Base-by-base conservation (phyloP, 1,140 invertebrate species). In the Leptinotarsa defecta region DNA sequence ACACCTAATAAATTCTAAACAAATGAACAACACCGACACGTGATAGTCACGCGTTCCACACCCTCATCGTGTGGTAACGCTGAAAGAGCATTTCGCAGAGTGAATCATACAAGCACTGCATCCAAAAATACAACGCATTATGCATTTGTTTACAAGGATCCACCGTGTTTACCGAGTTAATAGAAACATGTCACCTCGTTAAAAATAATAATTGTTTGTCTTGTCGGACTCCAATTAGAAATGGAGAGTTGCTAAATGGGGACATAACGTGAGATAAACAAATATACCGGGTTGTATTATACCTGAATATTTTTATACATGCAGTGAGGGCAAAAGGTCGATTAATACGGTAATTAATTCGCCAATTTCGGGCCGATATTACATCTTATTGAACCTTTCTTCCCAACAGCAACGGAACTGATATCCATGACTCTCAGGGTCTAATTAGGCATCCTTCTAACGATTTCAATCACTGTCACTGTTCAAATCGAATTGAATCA, bases 1-100 rank as follows among this genome's bases (percentile, higher is more conserved):
- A 65, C 64, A 65, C 64, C 64, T 65, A 65, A 65, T 22, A 65
- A 65, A 65, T 65, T 65, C 64, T 22, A 34, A 65, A 65, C 64
- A 65, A 65, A 65, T 65, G 64, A 65, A 27, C 64, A 34, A n/a
- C 64, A 20, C 27, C 64, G 15, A 34, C 64, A 65, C 64, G 64
- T 65, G 64, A 22, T 19, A 4, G 22, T 24, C 17, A 65, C 64
- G 20, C 64, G 64, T 65, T 65, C 64, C 64, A 65, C 64, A 65
- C 64, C 64, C 64, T 34, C 64, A 65, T 65, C 64, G 20, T 65
- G 64, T 34, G 64, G 64, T 65, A 5, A 65, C 20, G 64, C 64
- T 0, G 64, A 65, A 65, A 65, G 22, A n/a, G 64, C 64, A 34
- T 65, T 24, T 34, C 64, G 13, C n/a, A 62, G 15, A 62, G 64